Evolutionary conservation across 2,888 invertebrate genomes (phyloP), one percentile per base, ranked within the genome.

Genomic region (Alentia gelatinosa): DNA sequence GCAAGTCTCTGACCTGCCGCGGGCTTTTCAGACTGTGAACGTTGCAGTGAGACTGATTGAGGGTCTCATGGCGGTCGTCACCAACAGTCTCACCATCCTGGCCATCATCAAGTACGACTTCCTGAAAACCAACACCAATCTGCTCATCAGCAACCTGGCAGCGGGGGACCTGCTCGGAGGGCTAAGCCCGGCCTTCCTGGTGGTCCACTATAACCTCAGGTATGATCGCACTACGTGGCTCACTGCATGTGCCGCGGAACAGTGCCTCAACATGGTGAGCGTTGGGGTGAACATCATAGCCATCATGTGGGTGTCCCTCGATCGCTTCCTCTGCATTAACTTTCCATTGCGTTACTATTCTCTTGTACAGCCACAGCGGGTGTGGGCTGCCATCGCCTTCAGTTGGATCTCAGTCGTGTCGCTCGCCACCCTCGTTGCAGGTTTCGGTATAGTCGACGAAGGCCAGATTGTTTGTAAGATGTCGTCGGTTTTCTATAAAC

Each of bases 251-350:
- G 37, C 79, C 1, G 19, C 37, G 35, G 79, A 79, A 26, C 35
- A 37, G 37, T 5, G 0, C 15, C 79, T 79, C 0, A 79, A 79
- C n/a, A 1, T 79, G 37, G 19, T 39, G n/a, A 79, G 79, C 79
- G 12, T n/a, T 0, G 39, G 9, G 4, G 0, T 79, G 4, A 79
- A 79, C 37, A 37, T 79, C 15, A 35, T 37, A 12, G 26, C 15
- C 23, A 79, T 79, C 39, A 3, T 39, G 37, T 79, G 4, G 79
- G 23, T 79, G 5, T 1, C 79, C n/a, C 1, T 79, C 7, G 79
- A 79, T 39, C 79, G 79, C 12, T 79, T 79, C 79, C 5, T 79
- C 1, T 79, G 39, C 39, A 79, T 79, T 39, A 79, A 79, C 39
- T 79, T 79, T 19, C 79, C 79, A 5, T 23, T 79, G 37, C 12